Base-by-base conservation (phyloP, 2,113 vertebrate genomes). In the Ondatra zibethicus region DNA sequence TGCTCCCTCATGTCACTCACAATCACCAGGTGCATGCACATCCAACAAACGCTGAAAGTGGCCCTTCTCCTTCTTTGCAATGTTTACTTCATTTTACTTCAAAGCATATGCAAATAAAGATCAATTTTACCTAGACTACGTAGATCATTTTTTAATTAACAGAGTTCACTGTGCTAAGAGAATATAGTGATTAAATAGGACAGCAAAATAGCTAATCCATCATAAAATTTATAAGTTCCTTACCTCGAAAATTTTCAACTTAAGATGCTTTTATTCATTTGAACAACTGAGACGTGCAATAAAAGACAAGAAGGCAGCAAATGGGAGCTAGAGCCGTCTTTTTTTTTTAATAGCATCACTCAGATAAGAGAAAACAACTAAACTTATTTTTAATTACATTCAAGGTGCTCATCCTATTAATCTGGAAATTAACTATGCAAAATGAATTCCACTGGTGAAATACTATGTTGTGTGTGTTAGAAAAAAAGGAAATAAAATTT, bases 311-410 rank as follows among this genome's bases (percentile, higher is more conserved):
- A 66, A 93, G 73, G 97, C 92, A 95, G 97, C 95, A 82, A 94
- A 96, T 82, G 88, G 96, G 96, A 98, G 95, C 97, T 97, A 95
- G 95, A 86, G 93, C 92, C 94, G 76, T 97, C 98, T 98, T 98
- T 98, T n/a, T n/a, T n/a, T n/a, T n/a, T n/a, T n/a, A n/a, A n/a
- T n/a, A 97, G 95, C 95, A 98, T 98, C 97, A 92, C 91, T 98
- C 98, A 98, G 96, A 91, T 75, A 95, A 92, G 95, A 97, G 96
- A 98, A 98, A 97, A 97, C 96, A 96, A 96, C 97, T 97, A 93
- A 98, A 97, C 93, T 95, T 98, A 98, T 97, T 98, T 98, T 98
- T 99, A 98, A 98, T 98, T 98, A 97, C 94, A 98, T 98, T 98
- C 97, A 98, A 98, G 97, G 96, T 98, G 97, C 98, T 97, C 92